Conservation (phyloP, 2,797 vertebrate species). For the Euthynnus affinis region DNA sequence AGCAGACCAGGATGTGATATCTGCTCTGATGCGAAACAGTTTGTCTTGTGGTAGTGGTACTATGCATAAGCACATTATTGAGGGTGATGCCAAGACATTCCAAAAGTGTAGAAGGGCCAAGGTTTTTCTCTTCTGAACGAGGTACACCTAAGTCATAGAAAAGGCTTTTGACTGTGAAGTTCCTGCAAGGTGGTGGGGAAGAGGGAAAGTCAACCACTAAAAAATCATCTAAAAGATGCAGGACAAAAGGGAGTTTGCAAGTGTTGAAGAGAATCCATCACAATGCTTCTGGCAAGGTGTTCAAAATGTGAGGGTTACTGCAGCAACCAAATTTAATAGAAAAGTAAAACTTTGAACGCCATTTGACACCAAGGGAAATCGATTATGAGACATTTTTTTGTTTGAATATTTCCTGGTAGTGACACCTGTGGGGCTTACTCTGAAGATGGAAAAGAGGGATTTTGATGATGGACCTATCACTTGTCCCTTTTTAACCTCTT, state of each 20-base stretch:
- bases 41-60: background rate
- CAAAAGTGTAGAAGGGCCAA: background rate
- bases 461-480: background rate
- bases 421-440: background rate
- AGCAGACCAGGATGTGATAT: background rate
- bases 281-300: background rate
- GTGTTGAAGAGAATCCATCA: background rate
- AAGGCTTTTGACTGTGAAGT: too few relatives aligned
- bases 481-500: background rate
- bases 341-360: background rate
- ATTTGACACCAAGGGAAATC: too few relatives aligned
- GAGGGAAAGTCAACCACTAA: background rate
- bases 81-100: background rate
- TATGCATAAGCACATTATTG: background rate
- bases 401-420: too few relatives aligned
- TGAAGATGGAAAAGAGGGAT: background rate
- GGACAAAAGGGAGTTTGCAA: background rate
- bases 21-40: background rate
- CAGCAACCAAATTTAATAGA: background rate
- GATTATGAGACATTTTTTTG: too few relatives aligned
- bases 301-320: background rate
- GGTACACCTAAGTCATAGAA: background rate
- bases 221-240: too few relatives aligned
- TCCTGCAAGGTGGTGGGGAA: too few relatives aligned
- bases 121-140: background rate